A percentile compares a stretch with the other conserved stretches of the same genome.
These are phyloP conservation scores for Cremastobaeus sp. DNA, from an alignment of 2,888 invertebrate species.

Conservation along the genomic window DNA sequence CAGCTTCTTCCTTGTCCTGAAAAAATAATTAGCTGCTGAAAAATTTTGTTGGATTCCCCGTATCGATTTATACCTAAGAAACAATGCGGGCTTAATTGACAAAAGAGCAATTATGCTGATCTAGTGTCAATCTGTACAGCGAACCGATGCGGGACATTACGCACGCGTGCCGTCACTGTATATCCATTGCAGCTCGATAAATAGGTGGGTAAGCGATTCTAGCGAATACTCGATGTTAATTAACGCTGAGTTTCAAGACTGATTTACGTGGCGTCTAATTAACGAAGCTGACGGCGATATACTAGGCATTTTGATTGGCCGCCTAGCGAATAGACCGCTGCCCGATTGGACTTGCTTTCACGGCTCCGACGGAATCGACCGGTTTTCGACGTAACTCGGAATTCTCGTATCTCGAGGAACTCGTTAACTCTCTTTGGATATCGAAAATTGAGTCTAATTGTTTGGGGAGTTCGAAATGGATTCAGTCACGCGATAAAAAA, in stretches of 20 bases:
- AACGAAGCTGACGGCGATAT: constrained; percentile 77
- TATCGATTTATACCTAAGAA: constrained; percentile 45
- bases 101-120: constrained; percentile 51
- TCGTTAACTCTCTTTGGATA: constrained; percentile 61
- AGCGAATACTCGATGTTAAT: constrained; percentile 77
- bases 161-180: constrained; percentile 67
- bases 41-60: too few relatives aligned
- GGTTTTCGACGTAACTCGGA: constrained; percentile 60
- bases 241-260: constrained; percentile 78
- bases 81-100: constrained; percentile 52
- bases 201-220: constrained; percentile 75
- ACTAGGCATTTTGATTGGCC: constrained; percentile 78
- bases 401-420: constrained; percentile 58
- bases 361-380: constrained; percentile 72
- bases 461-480: constrained; percentile 58
- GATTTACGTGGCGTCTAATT: constrained; percentile 79
- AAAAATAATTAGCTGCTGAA: too few relatives aligned
- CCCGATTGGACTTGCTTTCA: constrained; percentile 72
- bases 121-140: constrained; percentile 53
- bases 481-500: constrained; percentile 61
- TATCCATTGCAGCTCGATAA: constrained; percentile 71
- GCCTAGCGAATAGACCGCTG: constrained; percentile 69
- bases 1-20: too few relatives aligned
- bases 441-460: constrained; percentile 61
- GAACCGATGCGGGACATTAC: constrained; percentile 62